These are phyloP conservation scores for Tuta absoluta DNA, from an alignment of 2,888 invertebrate genomes.

Conservation along the genomic window DNA sequence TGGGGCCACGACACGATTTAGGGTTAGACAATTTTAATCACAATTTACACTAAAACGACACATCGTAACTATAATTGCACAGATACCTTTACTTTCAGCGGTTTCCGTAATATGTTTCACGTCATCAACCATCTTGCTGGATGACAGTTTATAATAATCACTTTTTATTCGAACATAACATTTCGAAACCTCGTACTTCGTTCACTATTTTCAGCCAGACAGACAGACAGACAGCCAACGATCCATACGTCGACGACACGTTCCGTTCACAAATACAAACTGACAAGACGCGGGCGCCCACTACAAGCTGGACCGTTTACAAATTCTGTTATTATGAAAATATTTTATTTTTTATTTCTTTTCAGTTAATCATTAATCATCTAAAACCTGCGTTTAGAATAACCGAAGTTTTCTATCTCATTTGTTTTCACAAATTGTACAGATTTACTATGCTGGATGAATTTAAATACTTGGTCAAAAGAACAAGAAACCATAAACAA, in stretches of 20 bases:
- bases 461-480: too few species aligned
- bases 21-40: conserved; percentile 77
- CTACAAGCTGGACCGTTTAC: conserved; percentile 43
- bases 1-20: conserved; percentile 80
- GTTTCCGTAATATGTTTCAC: conserved; percentile 78
- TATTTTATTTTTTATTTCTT: too few species aligned
- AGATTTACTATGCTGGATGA: too few species aligned
- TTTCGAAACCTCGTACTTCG: conserved; percentile 80
- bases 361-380: too few species aligned
- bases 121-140: conserved; percentile 81
- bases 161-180: conserved; percentile 81
- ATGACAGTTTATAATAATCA: conserved; percentile 77
- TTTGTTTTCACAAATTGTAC: too few species aligned
- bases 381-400: too few species aligned
- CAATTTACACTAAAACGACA: conserved; percentile 74
- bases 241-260: conserved; percentile 70
- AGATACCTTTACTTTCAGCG: conserved; percentile 79
- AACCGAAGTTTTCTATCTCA: too few species aligned
- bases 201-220: conserved; percentile 78
- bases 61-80: conserved; percentile 72
- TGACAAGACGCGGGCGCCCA: conserved; percentile 36
- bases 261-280: conserved; percentile 72
- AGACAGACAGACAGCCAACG: conserved; percentile 69
- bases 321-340: conserved; percentile 10
- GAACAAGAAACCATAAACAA: too few species aligned